phyloP scores from a whole-genome alignment of 1,140 invertebrate genomes.

The Pseudomyrmex dendroicus region DNA sequence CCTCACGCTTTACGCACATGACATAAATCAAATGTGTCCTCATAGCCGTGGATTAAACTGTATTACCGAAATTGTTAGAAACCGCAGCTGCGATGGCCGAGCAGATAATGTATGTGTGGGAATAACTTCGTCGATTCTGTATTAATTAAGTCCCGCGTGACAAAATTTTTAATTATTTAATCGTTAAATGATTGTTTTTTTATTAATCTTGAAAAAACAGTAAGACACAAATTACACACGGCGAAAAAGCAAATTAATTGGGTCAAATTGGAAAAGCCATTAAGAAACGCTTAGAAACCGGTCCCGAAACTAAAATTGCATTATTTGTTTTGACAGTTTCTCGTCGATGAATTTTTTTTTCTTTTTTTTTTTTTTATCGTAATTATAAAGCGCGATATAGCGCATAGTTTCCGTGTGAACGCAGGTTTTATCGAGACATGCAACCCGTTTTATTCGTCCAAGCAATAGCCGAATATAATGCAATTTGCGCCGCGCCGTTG shows the following conservation, averaged over 20 bases:
- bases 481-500: constrained; percentile 28
- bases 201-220: neutral
- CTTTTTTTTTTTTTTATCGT: no score
- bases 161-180: constrained; percentile 43
- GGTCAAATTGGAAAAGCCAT: neutral
- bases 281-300: neutral
- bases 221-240: neutral
- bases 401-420: neutral
- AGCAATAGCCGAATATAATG: constrained; percentile 35
- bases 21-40: constrained; percentile 29
- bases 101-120: neutral
- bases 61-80: constrained; percentile 43
- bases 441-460: constrained; percentile 1
- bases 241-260: constrained; percentile 4
- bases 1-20: constrained; percentile 38
- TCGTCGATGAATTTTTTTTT: constrained; percentile 7
- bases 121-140: constrained; percentile 10
- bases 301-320: constrained; percentile 2
- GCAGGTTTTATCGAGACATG: neutral
- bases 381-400: constrained; percentile 22
- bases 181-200: constrained; percentile 20
- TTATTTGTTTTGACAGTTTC: constrained; percentile 4
- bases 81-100: constrained; percentile 6
- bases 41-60: constrained; percentile 17
- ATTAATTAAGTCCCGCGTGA: neutral